Evolutionary conservation across 2,888 invertebrate genomes (phyloP).

Genomic region (Drosophila barbarae): DNA sequence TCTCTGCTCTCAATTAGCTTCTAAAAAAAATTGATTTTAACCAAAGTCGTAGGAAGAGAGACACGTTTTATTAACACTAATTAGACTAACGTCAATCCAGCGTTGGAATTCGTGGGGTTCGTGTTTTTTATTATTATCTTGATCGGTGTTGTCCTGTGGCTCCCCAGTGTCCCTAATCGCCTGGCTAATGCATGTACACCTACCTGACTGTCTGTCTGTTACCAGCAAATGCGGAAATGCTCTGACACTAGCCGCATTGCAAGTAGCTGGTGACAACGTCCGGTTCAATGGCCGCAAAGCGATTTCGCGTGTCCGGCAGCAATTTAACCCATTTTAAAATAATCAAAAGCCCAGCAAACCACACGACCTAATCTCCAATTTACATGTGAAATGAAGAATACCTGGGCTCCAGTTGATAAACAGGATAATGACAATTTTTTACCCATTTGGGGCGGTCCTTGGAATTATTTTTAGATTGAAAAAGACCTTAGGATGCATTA

Average conservation of each 20-base stretch:
- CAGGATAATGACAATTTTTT: background rate
- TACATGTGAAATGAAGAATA: conserved; percentile 9
- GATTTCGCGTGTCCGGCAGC: conserved; percentile 46
- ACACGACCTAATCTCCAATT: conserved; percentile 10
- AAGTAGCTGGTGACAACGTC: conserved; percentile 8
- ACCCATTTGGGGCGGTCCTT: background rate
- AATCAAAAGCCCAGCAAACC: conserved; percentile 6
- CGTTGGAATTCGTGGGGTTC: conserved; percentile 10
- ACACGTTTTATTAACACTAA: conserved; percentile 50
- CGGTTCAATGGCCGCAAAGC: conserved; percentile 59
- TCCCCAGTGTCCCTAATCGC: conserved; percentile 35
- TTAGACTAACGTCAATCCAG: conserved; percentile 47
- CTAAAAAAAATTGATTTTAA: conserved; percentile 16
- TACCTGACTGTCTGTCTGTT: conserved; percentile 34
- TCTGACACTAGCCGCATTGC: conserved; percentile 5
- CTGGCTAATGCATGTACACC: conserved; percentile 52
- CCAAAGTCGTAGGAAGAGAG: background rate
- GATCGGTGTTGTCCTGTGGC: conserved; percentile 42
- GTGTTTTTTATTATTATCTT: conserved; percentile 49
- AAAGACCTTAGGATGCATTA: background rate
- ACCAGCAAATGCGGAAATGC: conserved; percentile 28
- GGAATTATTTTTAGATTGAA: background rate
- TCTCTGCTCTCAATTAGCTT: conserved; percentile 9
- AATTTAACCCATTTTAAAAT: conserved; percentile 46
- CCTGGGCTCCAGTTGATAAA: too few species aligned